Evolutionary conservation across 1,140 invertebrate genomes (phyloP).

Genomic region (Trachymyrmex cornetzi): DNA sequence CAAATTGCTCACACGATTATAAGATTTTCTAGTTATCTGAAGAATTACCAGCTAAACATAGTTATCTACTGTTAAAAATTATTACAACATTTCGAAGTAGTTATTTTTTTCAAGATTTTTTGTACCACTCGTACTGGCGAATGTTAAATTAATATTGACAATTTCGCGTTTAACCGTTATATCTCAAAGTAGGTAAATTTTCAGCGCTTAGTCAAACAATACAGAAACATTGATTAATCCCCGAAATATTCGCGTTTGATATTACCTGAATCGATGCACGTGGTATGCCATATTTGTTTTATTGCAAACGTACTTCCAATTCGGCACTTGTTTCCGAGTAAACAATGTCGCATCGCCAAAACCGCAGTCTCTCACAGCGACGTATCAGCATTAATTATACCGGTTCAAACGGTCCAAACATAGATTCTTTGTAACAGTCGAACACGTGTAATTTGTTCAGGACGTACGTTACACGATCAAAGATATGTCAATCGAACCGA

Average conservation of each 20-base stretch:
- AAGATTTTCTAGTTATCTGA: background rate
- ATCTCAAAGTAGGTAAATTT: constrained; percentile 27
- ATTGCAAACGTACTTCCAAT: background rate
- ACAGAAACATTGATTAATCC: constrained; percentile 10
- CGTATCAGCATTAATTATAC: constrained; percentile 53
- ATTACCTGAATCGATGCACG: background rate
- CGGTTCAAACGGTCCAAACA: constrained; percentile 41
- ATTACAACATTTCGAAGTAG: background rate
- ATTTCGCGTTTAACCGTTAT: background rate
- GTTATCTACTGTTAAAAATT: background rate
- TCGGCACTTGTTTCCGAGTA: constrained; percentile 2
- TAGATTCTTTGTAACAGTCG: constrained; percentile 51
- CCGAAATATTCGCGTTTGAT: constrained; percentile 2
- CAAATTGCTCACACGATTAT: background rate
- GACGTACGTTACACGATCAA: constrained; percentile 44
- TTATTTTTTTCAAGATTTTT: background rate
- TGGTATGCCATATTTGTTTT: constrained; percentile 33
- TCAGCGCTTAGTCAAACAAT: constrained; percentile 6
- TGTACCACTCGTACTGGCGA: no score
- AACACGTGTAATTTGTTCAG: constrained; percentile 55
- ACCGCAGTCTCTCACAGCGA: constrained; percentile 25
- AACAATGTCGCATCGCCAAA: constrained; percentile 2
- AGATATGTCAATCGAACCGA: constrained; percentile 47
- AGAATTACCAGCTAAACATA: background rate
- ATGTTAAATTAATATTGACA: constrained; percentile 19